Conservation (phyloP, 2,888 invertebrate genomes). For the Cryptus viduatorius region DNA sequence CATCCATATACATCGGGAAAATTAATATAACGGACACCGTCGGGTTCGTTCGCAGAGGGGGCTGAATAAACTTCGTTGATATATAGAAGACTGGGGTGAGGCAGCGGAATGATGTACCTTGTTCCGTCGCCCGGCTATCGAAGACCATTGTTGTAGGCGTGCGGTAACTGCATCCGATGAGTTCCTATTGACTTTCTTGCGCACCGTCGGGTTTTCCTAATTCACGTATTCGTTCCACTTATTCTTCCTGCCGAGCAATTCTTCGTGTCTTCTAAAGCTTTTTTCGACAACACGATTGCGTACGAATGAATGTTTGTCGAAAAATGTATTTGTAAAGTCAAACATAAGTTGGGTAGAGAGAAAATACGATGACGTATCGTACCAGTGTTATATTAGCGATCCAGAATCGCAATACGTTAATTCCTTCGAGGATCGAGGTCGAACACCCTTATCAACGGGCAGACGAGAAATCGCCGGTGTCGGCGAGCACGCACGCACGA, state of each 20-base stretch:
- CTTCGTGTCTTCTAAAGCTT: not conserved
- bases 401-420: slow-evolving; percentile 31
- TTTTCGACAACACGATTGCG: not conserved
- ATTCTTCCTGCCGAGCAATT: not conserved
- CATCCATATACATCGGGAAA: slow-evolving; percentile 84
- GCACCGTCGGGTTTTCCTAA: not conserved
- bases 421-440: slow-evolving; percentile 50
- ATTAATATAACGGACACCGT: slow-evolving; percentile 82
- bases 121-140: slow-evolving; percentile 4
- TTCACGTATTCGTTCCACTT: slow-evolving; percentile 19
- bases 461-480: slow-evolving; percentile 51
- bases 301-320: not conserved
- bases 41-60: slow-evolving; percentile 75
- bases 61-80: slow-evolving; percentile 79
- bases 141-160: slow-evolving; percentile 43
- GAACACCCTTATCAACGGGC: slow-evolving; percentile 55
- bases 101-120: not conserved
- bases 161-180: not conserved
- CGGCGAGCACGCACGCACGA: slow-evolving; percentile 59
- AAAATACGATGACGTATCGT: not conserved
- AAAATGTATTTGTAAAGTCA: slow-evolving; percentile 26
- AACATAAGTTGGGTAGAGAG: slow-evolving; percentile 1
- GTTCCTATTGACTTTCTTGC: slow-evolving; percentile 30
- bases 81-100: slow-evolving; percentile 32
- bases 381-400: slow-evolving; percentile 30